These are phyloP conservation scores for Crocidura indochinensis DNA, from an alignment of 2,797 vertebrate genomes.

Conservation along the genomic window DNA sequence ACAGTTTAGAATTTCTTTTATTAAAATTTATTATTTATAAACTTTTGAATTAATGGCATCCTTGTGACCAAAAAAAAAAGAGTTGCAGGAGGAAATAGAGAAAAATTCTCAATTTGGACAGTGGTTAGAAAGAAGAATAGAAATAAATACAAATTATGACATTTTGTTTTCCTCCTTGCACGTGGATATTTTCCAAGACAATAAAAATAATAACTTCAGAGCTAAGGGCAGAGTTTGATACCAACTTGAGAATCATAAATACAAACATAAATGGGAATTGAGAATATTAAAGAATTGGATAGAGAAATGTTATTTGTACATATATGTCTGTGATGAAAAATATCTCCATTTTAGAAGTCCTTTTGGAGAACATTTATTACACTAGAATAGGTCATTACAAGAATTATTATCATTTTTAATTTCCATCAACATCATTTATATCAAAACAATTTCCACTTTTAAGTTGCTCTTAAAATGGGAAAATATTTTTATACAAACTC, in stretches of 20 bases:
- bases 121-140: constrained; percentile 71
- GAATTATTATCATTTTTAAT: constrained; percentile 44
- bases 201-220: constrained; percentile 77
- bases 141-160: constrained; percentile 64
- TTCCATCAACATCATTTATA: constrained; percentile 44
- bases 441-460: constrained; percentile 55
- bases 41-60: constrained; percentile 59
- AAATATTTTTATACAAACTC: constrained; percentile 54
- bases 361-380: constrained; percentile 22
- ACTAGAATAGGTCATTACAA: constrained; percentile 17
- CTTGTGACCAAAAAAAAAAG: constrained; percentile 55
- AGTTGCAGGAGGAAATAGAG: background rate
- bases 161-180: constrained; percentile 77
- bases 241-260: constrained; percentile 67
- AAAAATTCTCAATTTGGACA: constrained; percentile 49
- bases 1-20: constrained; percentile 57
- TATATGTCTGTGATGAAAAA: background rate
- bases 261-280: constrained; percentile 44
- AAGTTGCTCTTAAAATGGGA: constrained; percentile 65
- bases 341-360: constrained; percentile 5
- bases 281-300: constrained; percentile 31
- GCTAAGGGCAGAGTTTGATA: constrained; percentile 73
- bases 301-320: background rate
- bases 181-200: constrained; percentile 75
- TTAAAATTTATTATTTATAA: constrained; percentile 59